Base-by-base conservation (phyloP, 2,888 invertebrate species). In the Caenorhabditis becei region DNA sequence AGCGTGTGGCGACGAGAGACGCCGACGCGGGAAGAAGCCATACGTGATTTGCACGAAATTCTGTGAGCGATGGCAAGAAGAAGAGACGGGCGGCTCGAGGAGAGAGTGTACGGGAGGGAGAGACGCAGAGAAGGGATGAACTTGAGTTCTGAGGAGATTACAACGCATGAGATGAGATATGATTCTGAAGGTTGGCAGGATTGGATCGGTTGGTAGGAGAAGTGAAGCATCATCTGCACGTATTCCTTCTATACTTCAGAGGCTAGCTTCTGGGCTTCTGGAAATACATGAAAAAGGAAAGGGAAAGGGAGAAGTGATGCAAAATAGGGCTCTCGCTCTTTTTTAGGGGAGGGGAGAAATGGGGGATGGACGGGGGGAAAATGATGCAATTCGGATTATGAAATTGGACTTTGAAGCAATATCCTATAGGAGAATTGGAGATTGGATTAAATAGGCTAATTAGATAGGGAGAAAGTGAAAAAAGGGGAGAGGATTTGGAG, bases 181-280 rank as follows among this genome's bases (percentile, higher is more conserved):
- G 51, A 23, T 61, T 28, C 44, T 26, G 18, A 53, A 7, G n/a
- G 49, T 49, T 54, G 51, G 53, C n/a, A n/a, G n/a, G n/a, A n/a
- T 16, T 18, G 49, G 51, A 56, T 10, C 58, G 92, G 95, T 96
- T 32, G 32, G 32, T 32, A 10, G 32, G 4, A 32, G 32, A 32
- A 10, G 5, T 7, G 32, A 32, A 32, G 32, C 4, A 32, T 32
- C 32, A 32, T 11, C 18, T 58, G 59, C 5, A n/a, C n/a, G n/a
- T n/a, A n/a, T n/a, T n/a, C n/a, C n/a, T n/a, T n/a, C n/a, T n/a
- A n/a, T n/a, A n/a, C n/a, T n/a, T n/a, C n/a, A n/a, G 59, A 24
- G 0, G 96, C 95, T n/a, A 66, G 18, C 23, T 65, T 49, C 26
- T 28, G 37, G 20, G 11, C 41, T 41, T n/a, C 26, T 20, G 28